phyloP scores from a whole-genome alignment of 2,888 invertebrate species.

The Melipona bicolor region DNA sequence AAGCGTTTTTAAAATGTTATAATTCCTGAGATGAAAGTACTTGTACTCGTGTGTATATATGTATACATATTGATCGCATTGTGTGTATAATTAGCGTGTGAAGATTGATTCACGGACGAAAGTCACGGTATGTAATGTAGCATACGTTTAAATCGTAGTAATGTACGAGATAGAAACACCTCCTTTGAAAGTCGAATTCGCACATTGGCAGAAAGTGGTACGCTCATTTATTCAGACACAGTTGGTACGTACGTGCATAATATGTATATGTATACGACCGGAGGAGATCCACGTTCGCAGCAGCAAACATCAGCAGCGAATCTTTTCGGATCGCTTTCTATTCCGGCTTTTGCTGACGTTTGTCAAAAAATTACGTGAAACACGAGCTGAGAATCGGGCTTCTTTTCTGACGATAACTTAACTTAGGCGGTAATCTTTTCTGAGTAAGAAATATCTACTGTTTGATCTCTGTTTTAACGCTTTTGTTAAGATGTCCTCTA shows the following conservation, averaged over 20 bases:
- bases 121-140: neutral
- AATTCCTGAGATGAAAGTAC: neutral
- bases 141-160: neutral
- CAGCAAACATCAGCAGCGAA: neutral
- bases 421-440: neutral
- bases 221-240: neutral
- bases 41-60: too few relatives aligned
- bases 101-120: conserved; percentile 4
- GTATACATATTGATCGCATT: neutral
- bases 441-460: neutral
- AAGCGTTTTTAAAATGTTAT: neutral
- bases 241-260: neutral
- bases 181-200: neutral
- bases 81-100: neutral
- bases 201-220: neutral
- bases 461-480: neutral
- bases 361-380: neutral
- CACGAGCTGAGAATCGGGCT: neutral
- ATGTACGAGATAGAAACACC: neutral
- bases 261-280: neutral
- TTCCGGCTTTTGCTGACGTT: neutral
- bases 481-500: neutral
- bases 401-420: neutral
- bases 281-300: neutral
- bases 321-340: neutral